Conservation (phyloP, 2,797 vertebrate genomes). For the Brotogeris chrysoptera region DNA sequence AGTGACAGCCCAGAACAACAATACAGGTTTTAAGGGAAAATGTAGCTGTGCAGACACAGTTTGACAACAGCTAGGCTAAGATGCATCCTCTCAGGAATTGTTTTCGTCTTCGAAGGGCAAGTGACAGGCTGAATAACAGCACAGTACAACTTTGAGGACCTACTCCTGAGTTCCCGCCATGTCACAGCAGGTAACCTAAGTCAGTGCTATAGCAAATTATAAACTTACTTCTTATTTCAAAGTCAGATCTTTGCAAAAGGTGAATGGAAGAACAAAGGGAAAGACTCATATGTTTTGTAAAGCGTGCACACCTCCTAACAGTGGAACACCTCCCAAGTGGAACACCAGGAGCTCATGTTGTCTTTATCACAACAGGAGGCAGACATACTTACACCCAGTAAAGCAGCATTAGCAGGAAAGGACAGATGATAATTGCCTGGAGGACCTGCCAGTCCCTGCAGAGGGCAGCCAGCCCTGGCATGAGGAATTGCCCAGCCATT, state of each 20-base stretch:
- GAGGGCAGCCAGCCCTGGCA: slow-evolving; percentile 93
- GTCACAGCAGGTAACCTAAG: accelerated
- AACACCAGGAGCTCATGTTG: not conserved
- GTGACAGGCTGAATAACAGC: not conserved
- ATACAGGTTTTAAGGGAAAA: not conserved
- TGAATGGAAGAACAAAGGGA: not conserved
- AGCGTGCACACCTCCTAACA: accelerated
- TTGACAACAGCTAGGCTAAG: not conserved
- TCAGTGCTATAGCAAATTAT: not conserved
- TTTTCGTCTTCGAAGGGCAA: not conserved
- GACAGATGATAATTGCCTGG: slow-evolving; percentile 93
- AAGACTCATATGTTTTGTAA: not conserved
- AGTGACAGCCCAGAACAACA: not conserved
- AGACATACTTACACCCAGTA: slow-evolving; percentile 90
- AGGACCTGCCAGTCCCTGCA: slow-evolving; percentile 96
- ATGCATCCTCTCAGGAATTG: not conserved
- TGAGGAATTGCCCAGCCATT: slow-evolving; percentile 93
- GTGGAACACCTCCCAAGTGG: not conserved
- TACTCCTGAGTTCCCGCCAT: accelerated
- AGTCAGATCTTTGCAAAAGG: not conserved
- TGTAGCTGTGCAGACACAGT: not conserved
- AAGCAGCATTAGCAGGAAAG: slow-evolving; percentile 92
- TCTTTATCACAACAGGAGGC: not conserved
- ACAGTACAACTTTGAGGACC: not conserved
- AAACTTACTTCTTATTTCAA: not conserved